These are phyloP conservation scores for Philopotamus ludificatus DNA, from an alignment of 1,140 invertebrate species.

Conservation along the genomic window DNA sequence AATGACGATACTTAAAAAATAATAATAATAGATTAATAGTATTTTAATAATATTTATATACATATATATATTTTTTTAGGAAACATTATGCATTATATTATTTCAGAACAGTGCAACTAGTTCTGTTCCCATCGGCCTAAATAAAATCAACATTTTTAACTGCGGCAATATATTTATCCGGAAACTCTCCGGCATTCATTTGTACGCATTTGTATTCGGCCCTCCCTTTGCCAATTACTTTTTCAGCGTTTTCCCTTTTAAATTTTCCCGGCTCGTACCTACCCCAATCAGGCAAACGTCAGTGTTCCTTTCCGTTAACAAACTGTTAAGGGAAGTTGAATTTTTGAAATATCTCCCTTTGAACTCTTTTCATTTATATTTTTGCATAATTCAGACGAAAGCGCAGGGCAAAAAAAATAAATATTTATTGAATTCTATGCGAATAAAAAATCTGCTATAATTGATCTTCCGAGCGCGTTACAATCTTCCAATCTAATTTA, in stretches of 20 bases:
- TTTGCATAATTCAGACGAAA: too few relatives aligned
- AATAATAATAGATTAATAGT: too few relatives aligned
- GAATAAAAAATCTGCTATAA: too few relatives aligned
- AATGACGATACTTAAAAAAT: too few relatives aligned
- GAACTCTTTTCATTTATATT: not conserved
- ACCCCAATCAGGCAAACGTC: constrained; percentile 8
- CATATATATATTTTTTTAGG: too few relatives aligned
- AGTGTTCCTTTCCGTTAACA: constrained; percentile 11
- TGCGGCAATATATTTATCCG: not conserved
- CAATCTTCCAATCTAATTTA: not conserved
- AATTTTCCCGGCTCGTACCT: not conserved
- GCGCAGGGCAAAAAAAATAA: too few relatives aligned
- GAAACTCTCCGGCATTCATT: not conserved
- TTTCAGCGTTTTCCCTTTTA: constrained; percentile 9
- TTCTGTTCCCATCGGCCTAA: too few relatives aligned
- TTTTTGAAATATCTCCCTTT: not conserved
- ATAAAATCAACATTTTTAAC: not conserved
- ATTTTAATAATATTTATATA: too few relatives aligned
- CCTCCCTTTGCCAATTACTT: constrained; percentile 16
- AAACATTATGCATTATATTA: too few relatives aligned
- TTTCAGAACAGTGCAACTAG: too few relatives aligned
- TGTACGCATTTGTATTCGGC: constrained; percentile 19
- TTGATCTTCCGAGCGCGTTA: too few relatives aligned
- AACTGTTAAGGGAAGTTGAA: not conserved
- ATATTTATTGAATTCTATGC: too few relatives aligned